These are phyloP conservation scores for Molossus molossus DNA, from an alignment of 2,797 vertebrate genomes.

Conservation along the genomic window DNA sequence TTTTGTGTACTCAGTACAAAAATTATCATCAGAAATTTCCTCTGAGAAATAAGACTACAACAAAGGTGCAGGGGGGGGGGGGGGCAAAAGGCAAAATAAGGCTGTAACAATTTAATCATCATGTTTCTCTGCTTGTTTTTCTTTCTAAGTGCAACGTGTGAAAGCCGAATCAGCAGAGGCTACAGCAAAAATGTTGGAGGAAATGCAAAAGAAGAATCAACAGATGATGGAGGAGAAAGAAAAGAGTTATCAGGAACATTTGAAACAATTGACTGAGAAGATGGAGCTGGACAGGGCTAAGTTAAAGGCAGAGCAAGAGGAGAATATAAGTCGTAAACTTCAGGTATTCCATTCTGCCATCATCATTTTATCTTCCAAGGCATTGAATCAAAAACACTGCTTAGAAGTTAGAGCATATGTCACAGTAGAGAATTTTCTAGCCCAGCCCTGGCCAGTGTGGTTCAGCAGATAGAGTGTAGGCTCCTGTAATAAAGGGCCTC, in stretches of 20 bases:
- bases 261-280: conserved; percentile 30
- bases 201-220: background rate
- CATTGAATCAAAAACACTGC: background rate
- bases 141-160: conserved; percentile 48
- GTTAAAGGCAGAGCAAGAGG: background rate
- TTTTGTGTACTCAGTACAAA: background rate
- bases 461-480: no score
- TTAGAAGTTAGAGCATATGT: background rate
- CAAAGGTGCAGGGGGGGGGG: background rate
- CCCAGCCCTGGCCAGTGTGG: no score
- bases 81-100: background rate
- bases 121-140: background rate
- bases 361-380: background rate
- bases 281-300: background rate
- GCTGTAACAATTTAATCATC: background rate
- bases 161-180: conserved; percentile 47
- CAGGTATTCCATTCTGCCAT: conserved; percentile 52
- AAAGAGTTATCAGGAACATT: background rate
- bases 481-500: no score
- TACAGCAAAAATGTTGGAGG: background rate
- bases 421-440: background rate
- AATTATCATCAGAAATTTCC: background rate
- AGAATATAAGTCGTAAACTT: background rate
- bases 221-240: background rate
- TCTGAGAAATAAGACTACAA: background rate